Evolutionary conservation across 92 coral and sea anemone genomes (phyloP).

Genomic region (Umimayanthus kanabou): DNA sequence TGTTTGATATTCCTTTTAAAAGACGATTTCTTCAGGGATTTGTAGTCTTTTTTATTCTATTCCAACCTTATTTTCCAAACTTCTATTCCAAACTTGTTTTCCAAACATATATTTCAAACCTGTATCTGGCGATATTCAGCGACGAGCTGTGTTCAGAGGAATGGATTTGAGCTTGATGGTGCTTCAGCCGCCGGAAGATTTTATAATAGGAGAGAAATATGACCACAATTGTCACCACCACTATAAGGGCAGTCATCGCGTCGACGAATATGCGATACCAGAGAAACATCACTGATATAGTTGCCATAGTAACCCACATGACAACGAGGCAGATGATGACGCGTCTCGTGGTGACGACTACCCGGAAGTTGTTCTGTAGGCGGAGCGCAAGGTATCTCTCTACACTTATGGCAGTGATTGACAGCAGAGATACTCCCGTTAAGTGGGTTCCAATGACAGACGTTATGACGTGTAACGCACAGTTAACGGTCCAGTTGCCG

Average conservation of each 20-base stretch:
- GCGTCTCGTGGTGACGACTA: slow-evolving; percentile 35
- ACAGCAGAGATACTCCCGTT: slow-evolving; percentile 34
- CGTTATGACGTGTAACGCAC: slow-evolving; percentile 26
- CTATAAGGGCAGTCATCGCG: slow-evolving; percentile 12
- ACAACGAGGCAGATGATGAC: slow-evolving; percentile 24
- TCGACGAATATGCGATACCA: slow-evolving; percentile 22
- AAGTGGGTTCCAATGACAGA: slow-evolving; percentile 13
- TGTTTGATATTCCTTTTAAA: no score
- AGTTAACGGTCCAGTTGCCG: slow-evolving; percentile 25
- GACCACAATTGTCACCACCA: not conserved
- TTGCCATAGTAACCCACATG: slow-evolving; percentile 23
- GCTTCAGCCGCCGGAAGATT: slow-evolving; percentile 13
- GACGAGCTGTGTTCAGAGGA: slow-evolving; percentile 14
- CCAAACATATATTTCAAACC: no score
- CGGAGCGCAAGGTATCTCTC: slow-evolving; percentile 40
- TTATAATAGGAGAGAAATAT: slow-evolving; percentile 23
- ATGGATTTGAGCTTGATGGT: not conserved
- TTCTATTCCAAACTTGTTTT: no score
- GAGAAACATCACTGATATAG: slow-evolving; percentile 20
- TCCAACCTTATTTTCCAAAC: no score
- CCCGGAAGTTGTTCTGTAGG: slow-evolving; percentile 26
- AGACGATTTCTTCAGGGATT: no score
- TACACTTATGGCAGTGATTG: slow-evolving; percentile 38
- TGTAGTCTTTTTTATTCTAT: no score
- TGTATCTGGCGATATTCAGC: not conserved